Evolutionary conservation across 35 echinoderm and acorn worm genomes (phyloP).

Genomic region (Chiridota heheva): DNA sequence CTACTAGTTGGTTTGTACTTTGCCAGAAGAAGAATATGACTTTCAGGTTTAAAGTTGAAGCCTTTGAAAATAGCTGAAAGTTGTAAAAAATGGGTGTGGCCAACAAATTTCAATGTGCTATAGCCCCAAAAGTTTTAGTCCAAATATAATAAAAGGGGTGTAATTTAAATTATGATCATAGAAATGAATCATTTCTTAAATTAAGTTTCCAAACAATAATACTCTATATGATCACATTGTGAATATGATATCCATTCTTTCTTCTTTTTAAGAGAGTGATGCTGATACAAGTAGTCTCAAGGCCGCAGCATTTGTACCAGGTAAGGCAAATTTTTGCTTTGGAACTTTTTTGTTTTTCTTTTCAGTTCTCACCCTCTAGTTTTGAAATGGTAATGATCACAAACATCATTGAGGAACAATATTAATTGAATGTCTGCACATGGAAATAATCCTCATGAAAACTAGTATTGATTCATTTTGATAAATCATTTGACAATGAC

Average conservation of each 20-base stretch:
- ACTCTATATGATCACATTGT: not conserved
- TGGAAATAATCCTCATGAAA: not conserved
- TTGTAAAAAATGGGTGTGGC: too few species aligned
- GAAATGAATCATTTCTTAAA: not conserved
- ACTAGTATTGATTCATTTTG: not conserved
- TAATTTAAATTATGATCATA: not conserved
- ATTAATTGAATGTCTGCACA: not conserved
- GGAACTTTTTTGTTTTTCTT: not conserved
- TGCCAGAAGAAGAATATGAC: too few species aligned
- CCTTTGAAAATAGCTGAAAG: too few species aligned
- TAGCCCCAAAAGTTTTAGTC: too few species aligned
- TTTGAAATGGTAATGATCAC: not conserved
- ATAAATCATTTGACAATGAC: too few species aligned
- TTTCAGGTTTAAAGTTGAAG: too few species aligned
- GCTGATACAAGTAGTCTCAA: constrained; percentile 3
- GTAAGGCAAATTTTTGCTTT: constrained; percentile 11
- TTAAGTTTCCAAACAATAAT: not conserved
- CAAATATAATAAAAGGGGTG: too few species aligned
- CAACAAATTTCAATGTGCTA: too few species aligned
- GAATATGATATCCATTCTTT: not conserved
- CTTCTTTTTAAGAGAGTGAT: constrained; percentile 44
- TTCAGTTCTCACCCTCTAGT: not conserved
- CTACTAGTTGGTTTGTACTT: too few species aligned
- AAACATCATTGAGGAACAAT: not conserved
- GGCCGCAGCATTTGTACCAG: constrained; percentile 33